A percentile compares a stretch with the other conserved stretches of the same genome.
phyloP scores from a whole-genome alignment of 1,140 invertebrate species.

The Drosophila nigrodunni region DNA sequence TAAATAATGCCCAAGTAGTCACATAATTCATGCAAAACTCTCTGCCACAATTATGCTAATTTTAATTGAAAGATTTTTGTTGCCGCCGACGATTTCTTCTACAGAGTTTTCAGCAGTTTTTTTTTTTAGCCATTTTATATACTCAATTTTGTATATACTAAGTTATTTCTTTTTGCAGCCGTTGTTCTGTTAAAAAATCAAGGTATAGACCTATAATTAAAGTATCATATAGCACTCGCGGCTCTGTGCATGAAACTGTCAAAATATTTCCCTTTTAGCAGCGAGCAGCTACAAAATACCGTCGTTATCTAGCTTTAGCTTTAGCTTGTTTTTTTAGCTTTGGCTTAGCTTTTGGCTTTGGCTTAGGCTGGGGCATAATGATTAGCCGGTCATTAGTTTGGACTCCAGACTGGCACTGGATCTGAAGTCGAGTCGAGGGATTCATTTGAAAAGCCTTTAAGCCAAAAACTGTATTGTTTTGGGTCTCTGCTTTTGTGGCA shows the following conservation, averaged over 20 bases:
- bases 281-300: slow-evolving; percentile 16
- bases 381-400: slow-evolving; percentile 79
- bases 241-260: slow-evolving; percentile 79
- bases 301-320: slow-evolving; percentile 67
- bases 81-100: slow-evolving; percentile 52
- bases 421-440: slow-evolving; percentile 53
- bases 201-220: slow-evolving; percentile 74
- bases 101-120: slow-evolving; percentile 55
- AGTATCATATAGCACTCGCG: slow-evolving; percentile 82
- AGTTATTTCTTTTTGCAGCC: slow-evolving; percentile 15
- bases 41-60: slow-evolving; percentile 79
- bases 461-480: slow-evolving; percentile 71
- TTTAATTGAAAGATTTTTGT: slow-evolving; percentile 80
- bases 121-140: slow-evolving; percentile 64
- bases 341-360: slow-evolving; percentile 14
- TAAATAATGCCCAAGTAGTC: slow-evolving; percentile 82
- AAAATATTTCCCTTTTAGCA: slow-evolving; percentile 69
- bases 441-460: slow-evolving; percentile 82
- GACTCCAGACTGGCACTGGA: slow-evolving; percentile 28
- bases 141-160: slow-evolving; percentile 13
- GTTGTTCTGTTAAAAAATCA: slow-evolving; percentile 69
- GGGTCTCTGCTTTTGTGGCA: slow-evolving; percentile 27
- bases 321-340: slow-evolving; percentile 22
- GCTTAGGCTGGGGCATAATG: slow-evolving; percentile 59
- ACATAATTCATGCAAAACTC: slow-evolving; percentile 80